phyloP scores from a whole-genome alignment of 2,797 vertebrate species.

The Pygocentrus nattereri region DNA sequence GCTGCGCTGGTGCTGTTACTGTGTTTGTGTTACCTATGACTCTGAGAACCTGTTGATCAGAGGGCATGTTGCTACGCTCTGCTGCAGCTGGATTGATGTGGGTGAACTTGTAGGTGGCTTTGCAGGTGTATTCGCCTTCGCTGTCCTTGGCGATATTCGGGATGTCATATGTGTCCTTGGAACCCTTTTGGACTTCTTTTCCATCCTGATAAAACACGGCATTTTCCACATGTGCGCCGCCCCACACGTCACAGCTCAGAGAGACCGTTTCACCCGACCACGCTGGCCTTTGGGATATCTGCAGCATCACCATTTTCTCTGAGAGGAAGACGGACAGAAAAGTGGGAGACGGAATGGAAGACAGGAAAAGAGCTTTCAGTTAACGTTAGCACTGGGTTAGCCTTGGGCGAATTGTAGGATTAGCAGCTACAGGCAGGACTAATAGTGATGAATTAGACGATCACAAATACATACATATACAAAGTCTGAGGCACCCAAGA shows the following conservation, averaged over 20 bases:
- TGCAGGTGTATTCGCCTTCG: slow-evolving; percentile 47
- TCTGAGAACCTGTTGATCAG: slow-evolving; percentile 55
- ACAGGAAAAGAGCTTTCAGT: not conserved
- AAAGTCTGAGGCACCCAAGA: too few relatives aligned
- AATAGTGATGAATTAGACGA: not conserved
- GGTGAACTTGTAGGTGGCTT: slow-evolving; percentile 41
- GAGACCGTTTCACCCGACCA: slow-evolving; percentile 47
- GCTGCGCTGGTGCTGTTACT: not conserved
- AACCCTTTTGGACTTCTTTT: rapidly evolving
- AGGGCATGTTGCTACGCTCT: rapidly evolving
- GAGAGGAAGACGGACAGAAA: slow-evolving; percentile 31
- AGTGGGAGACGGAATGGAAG: slow-evolving; percentile 3
- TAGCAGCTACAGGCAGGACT: too few relatives aligned
- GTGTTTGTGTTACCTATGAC: slow-evolving; percentile 55
- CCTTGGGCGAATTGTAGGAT: too few relatives aligned
- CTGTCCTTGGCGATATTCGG: rapidly evolving
- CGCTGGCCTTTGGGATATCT: slow-evolving; percentile 51
- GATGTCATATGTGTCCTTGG: rapidly evolving
- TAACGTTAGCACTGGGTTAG: too few relatives aligned
- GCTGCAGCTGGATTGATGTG: rapidly evolving
- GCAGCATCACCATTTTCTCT: slow-evolving; percentile 54
- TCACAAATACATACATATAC: too few relatives aligned
- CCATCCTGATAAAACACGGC: slow-evolving; percentile 46
- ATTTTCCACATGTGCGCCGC: rapidly evolving
- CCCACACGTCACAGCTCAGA: slow-evolving; percentile 57